Base-by-base conservation (phyloP, 1,140 invertebrate species). In the Drosophila sturtevanti region DNA sequence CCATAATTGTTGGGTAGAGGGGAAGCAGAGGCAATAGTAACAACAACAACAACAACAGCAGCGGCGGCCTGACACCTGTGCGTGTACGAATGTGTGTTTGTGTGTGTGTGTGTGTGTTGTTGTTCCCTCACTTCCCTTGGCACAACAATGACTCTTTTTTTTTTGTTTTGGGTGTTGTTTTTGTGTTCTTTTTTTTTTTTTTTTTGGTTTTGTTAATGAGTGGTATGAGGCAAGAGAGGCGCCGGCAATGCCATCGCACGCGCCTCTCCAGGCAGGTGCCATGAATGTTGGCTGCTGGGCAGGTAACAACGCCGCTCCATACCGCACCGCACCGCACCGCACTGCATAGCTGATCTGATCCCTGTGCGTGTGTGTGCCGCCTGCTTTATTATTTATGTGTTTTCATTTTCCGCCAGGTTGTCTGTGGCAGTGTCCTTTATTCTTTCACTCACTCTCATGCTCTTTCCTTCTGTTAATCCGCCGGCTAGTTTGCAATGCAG, bases 381-480 rank as follows among this genome's bases (percentile, higher is more conserved):
- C 60, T 77, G 27, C 58, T 77, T 64, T 69, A 74, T 77, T 80
- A 77, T 78, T 77, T 74, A 77, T 70, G 67, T 74, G 21, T 63
- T 35, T 72, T 52, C 31, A 51, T 56, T 34, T 56, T 56, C 31
- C 54, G 54, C 54, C 22, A 18, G 27, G 27, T 34, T 65, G 7
- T 65, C 44, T 18, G 24, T 65, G 31, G 16, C 41, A 48, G 41
- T 48, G 41, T 48, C 41, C 41, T 48, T 48, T 18, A 21, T 41
- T 18, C 22, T 51, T 18, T 52, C 61, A 12, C 35, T 58, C 55
- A 62, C 64, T 35, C 41, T 62, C 59, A 0, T 31, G 27, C 27
- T 31, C 27, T 31, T 69, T 56, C 35, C 52, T 65, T 63, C 59
- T 7, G 66, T 44, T 76, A 38, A 65, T 65, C 52, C 52, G 44